A percentile compares a stretch with the other conserved stretches of the same genome.
These are phyloP conservation scores for Acanthurus lineatus DNA, from an alignment of 2,797 vertebrate genomes.

Conservation along the genomic window DNA sequence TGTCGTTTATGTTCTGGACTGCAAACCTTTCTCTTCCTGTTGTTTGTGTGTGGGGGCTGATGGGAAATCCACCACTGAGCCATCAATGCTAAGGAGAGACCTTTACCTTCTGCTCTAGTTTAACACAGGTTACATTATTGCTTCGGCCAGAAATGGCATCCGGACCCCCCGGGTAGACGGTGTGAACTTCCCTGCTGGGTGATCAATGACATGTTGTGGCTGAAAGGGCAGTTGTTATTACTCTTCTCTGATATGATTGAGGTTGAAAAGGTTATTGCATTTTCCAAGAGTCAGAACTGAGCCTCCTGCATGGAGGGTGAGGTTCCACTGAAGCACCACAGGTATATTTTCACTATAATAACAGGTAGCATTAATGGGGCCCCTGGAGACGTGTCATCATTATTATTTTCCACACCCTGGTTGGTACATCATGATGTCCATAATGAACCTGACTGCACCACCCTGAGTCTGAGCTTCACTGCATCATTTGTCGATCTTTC, in stretches of 20 bases:
- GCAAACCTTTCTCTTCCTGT: neutral
- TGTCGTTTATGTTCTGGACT: neutral
- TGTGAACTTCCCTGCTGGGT: slow-evolving; percentile 15
- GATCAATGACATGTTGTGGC: slow-evolving; percentile 34
- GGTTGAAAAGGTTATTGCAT: slow-evolving; percentile 50
- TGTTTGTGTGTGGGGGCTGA: neutral
- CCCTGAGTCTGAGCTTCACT: slow-evolving; percentile 12
- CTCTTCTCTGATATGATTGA: slow-evolving; percentile 43
- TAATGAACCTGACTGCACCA: neutral
- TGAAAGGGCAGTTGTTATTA: slow-evolving; percentile 45
- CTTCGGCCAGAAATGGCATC: slow-evolving; percentile 26
- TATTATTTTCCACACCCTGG: slow-evolving; percentile 25
- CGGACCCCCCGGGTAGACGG: slow-evolving; percentile 10
- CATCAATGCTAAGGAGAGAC: slow-evolving; percentile 13
- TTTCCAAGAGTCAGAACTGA: slow-evolving; percentile 37
- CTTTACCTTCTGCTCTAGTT: slow-evolving; percentile 31
- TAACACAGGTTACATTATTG: slow-evolving; percentile 21
- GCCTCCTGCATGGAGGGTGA: slow-evolving; percentile 11
- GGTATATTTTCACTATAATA: slow-evolving; percentile 29
- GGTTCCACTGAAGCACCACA: neutral
- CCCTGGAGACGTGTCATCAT: slow-evolving; percentile 20
- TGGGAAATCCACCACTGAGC: slow-evolving; percentile 13
- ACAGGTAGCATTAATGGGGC: slow-evolving; percentile 21
- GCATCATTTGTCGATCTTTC: neutral
- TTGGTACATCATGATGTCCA: neutral